Percentiles rank a stretch among this genome's conserved stretches.
Conservation (phyloP, 2,113 vertebrate genomes). For the Toxostoma redivivum region DNA sequence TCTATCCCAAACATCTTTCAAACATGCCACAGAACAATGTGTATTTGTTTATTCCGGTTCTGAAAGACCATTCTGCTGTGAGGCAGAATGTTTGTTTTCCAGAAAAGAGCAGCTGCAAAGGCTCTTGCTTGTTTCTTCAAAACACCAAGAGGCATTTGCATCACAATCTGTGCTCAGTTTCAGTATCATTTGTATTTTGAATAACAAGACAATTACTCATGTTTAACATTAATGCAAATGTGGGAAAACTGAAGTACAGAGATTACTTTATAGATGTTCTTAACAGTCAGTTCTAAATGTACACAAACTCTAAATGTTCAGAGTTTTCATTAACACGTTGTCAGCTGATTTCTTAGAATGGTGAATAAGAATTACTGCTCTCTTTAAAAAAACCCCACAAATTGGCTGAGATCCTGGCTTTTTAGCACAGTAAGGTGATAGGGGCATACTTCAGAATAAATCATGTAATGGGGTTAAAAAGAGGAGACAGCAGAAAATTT, state of each 20-base stretch:
- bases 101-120: slow-evolving; percentile 61
- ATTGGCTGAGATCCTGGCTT: background rate
- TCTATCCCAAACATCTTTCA: slow-evolving; percentile 5
- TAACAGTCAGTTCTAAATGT: background rate
- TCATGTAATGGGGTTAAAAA: background rate
- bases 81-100: slow-evolving; percentile 33
- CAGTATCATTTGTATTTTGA: slow-evolving; percentile 31
- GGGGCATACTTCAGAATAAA: background rate
- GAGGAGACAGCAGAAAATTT: slow-evolving; percentile 1
- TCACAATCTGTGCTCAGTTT: slow-evolving; percentile 40
- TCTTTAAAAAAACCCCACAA: background rate
- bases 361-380: background rate
- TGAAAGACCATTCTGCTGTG: background rate
- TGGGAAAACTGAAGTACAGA: background rate
- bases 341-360: background rate
- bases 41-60: slow-evolving; percentile 17
- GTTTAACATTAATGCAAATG: background rate
- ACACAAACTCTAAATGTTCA: background rate
- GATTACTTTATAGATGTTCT: background rate
- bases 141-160: slow-evolving; percentile 31
- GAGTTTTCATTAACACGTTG: background rate
- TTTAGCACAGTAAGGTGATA: background rate
- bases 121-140: slow-evolving; percentile 49
- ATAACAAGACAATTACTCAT: slow-evolving; percentile 3
- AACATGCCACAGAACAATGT: slow-evolving; percentile 7